A percentile compares a stretch with the other conserved stretches of the same genome.
phyloP scores from a whole-genome alignment of 2,113 vertebrate genomes.

The Megaceryle torquata region DNA sequence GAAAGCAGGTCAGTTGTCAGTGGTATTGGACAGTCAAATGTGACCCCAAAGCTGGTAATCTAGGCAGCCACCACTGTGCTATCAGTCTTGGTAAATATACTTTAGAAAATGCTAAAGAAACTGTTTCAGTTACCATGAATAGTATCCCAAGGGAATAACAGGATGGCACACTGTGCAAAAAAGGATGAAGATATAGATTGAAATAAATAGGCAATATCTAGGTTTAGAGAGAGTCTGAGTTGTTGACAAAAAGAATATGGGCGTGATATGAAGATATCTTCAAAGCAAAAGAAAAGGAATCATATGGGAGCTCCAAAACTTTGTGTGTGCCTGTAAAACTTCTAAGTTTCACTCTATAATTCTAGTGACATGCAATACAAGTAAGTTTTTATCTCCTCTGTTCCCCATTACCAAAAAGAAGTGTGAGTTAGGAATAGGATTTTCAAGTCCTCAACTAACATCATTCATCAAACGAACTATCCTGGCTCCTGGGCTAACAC shows the following conservation, averaged over 20 bases:
- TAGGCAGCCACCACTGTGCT: neutral
- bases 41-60: neutral
- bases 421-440: neutral
- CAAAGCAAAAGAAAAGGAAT: neutral
- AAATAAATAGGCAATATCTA: neutral
- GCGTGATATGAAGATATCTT: neutral
- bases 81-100: neutral
- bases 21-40: neutral
- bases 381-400: neutral
- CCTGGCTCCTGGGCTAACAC: neutral
- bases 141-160: neutral
- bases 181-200: neutral
- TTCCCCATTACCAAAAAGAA: neutral
- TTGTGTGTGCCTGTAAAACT: neutral
- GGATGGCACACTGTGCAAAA: neutral
- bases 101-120: neutral
- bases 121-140: neutral
- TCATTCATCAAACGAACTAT: neutral
- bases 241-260: neutral
- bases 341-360: neutral
- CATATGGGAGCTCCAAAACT: neutral
- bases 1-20: neutral
- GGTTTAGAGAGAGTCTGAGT: neutral
- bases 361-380: neutral
- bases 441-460: neutral